Evolutionary conservation across 2,888 invertebrate species (phyloP), one percentile per base, ranked within the genome.

Genomic region (Dryobota labecula): DNA sequence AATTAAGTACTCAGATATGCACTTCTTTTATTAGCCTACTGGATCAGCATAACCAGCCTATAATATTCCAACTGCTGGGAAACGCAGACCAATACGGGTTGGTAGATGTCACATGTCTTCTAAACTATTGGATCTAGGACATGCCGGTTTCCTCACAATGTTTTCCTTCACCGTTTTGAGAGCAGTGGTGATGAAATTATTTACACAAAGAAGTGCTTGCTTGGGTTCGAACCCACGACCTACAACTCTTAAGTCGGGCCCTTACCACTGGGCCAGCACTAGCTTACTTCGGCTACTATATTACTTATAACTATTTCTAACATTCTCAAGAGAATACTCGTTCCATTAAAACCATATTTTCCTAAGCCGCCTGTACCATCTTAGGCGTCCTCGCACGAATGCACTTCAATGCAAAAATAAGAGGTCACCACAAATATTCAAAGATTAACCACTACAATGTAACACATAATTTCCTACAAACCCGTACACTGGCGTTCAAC

Each of bases 401-500:
- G 27, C 57, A 53, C 51, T 41, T 6, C 33, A 53, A 36, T 63
- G 58, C 73, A 72, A 75, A 78, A 57, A 72, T 67, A 73, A 73
- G 8, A 53, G 58, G 53, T 60, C 78, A 76, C 15, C 61, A 30
- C 61, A 65, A 61, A 78, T 54, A 78, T 56, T 77, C 47, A 61
- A 73, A 67, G 36, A 33, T 60, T 30, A 11, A 43, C 27, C 24
- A 20, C 43, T 33, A 74, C 58, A 54, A 41, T 61, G 76, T 69
- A 64, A 69, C 78, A 41, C 36, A 63, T 47, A 70, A 61, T 70
- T 82, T 78, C 61, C 78, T 78, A 54, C 57, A 47, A 78, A 18
- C 53, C 60, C 45, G 63, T 73, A 67, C 70, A 78, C 74, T 78
- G 38, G 49, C 70, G 79, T 74, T 74, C 74, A 57, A 82, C 60